Percentiles rank a stretch among this genome's conserved stretches.
These are phyloP conservation scores for Sigmodon hispidus DNA, from an alignment of 2,113 vertebrate species.

Conservation along the genomic window DNA sequence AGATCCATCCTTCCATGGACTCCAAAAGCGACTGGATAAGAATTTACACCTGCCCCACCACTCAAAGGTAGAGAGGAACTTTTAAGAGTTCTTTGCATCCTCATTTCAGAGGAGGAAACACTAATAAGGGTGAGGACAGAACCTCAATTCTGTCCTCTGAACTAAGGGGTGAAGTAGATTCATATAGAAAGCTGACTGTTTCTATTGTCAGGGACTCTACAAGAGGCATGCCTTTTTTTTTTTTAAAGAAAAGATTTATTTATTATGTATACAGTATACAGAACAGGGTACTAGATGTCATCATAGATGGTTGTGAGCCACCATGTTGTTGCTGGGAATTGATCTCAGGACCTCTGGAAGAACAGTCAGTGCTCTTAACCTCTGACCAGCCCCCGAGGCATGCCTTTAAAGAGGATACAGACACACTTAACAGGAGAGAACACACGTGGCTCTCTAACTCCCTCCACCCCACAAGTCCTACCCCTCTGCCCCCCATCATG, in stretches of 20 bases:
- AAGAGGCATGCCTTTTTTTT: background rate
- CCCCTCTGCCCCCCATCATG: background rate
- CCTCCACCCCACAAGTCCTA: background rate
- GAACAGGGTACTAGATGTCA: too few relatives aligned
- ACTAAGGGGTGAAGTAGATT: background rate
- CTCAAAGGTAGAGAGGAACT: background rate
- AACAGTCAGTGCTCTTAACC: too few relatives aligned
- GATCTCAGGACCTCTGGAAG: too few relatives aligned
- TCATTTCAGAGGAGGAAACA: slow-evolving; percentile 9
- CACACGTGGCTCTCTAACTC: background rate
- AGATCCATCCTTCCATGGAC: background rate
- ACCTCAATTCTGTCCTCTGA: background rate
- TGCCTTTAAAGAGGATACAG: background rate
- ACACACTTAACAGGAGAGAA: slow-evolving; percentile 5
- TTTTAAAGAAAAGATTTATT: too few relatives aligned
- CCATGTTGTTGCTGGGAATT: too few relatives aligned
- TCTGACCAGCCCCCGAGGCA: too few relatives aligned
- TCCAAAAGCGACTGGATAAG: background rate
- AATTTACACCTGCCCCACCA: background rate
- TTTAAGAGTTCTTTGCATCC: background rate
- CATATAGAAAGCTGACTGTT: background rate
- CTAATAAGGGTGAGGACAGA: slow-evolving; percentile 21
- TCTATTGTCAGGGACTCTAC: background rate
- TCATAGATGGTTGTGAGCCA: too few relatives aligned
- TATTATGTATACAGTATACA: too few relatives aligned